phyloP scores from a whole-genome alignment of 2,113 vertebrate species.

The Aptenodytes patagonicus region DNA sequence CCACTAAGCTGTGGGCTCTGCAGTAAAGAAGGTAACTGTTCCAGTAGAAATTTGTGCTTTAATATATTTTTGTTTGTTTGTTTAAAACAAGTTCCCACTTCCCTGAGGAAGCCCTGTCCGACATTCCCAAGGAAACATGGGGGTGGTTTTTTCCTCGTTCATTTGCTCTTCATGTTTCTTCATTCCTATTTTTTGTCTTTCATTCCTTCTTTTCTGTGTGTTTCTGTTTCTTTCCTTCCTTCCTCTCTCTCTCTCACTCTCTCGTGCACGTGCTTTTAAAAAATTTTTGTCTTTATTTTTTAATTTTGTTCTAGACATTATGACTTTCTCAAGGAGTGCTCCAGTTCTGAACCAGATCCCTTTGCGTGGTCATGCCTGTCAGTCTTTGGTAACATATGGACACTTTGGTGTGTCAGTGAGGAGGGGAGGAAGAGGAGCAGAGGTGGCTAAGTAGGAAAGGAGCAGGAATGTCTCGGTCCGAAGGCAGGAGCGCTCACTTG shows the following conservation, averaged over 20 bases:
- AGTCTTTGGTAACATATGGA: constrained; percentile 84
- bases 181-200: constrained; percentile 2
- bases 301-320: constrained; percentile 47
- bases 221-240: constrained; percentile 50
- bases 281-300: constrained; percentile 12
- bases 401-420: constrained; percentile 84
- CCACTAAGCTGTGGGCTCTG: constrained; percentile 54
- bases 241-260: neutral
- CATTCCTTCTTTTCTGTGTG: constrained; percentile 30
- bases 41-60: constrained; percentile 85
- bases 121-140: constrained; percentile 47
- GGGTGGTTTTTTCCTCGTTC: neutral
- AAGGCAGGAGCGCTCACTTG: constrained; percentile 54
- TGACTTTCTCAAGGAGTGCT: constrained; percentile 66
- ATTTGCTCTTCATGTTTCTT: constrained; percentile 39
- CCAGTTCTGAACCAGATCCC: constrained; percentile 72
- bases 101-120: constrained; percentile 57
- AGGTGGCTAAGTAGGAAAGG: constrained; percentile 66
- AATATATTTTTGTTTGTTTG: constrained; percentile 70
- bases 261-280: neutral
- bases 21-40: constrained; percentile 79
- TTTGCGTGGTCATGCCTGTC: constrained; percentile 68
- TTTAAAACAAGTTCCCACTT: constrained; percentile 67
- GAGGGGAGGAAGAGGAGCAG: constrained; percentile 68
- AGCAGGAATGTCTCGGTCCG: constrained; percentile 51